Percentiles rank a stretch among this genome's conserved stretches.
Conservation (phyloP, 2,797 vertebrate species). For the Myiotriccus ornatus region DNA sequence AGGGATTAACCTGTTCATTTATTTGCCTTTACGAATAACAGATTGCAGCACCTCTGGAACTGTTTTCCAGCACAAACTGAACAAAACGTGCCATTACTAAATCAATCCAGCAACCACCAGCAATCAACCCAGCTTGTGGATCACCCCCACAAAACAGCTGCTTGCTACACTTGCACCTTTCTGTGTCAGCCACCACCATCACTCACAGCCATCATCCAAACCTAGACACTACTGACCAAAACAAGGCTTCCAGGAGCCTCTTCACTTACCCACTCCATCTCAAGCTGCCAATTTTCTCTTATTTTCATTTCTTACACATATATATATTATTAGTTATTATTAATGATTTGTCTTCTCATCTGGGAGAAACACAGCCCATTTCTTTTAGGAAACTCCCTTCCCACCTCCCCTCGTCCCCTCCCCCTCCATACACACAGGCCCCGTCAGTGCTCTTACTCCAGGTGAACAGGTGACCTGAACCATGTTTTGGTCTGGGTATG, state of each 20-base stretch:
- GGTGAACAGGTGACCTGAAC: not conserved
- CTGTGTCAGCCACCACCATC: not conserved
- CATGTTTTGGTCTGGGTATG: not conserved
- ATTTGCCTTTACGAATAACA: not conserved
- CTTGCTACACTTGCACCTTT: not conserved
- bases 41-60: not conserved
- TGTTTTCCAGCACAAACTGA: not conserved
- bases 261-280: not conserved
- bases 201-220: not conserved
- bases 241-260: not conserved
- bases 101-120: not conserved
- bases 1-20: not conserved
- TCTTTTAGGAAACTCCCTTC: not conserved
- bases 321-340: not conserved
- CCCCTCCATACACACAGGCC: not conserved
- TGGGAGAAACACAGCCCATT: not conserved
- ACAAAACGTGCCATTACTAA: not conserved
- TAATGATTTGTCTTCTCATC: not conserved
- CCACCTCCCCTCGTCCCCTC: accelerated
- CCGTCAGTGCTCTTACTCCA: not conserved
- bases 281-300: not conserved
- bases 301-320: not conserved
- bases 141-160: not conserved
- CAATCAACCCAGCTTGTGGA: not conserved
- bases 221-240: not conserved